These are phyloP conservation scores for Alloplasta piceator DNA, from an alignment of 2,888 invertebrate species.

Conservation along the genomic window DNA sequence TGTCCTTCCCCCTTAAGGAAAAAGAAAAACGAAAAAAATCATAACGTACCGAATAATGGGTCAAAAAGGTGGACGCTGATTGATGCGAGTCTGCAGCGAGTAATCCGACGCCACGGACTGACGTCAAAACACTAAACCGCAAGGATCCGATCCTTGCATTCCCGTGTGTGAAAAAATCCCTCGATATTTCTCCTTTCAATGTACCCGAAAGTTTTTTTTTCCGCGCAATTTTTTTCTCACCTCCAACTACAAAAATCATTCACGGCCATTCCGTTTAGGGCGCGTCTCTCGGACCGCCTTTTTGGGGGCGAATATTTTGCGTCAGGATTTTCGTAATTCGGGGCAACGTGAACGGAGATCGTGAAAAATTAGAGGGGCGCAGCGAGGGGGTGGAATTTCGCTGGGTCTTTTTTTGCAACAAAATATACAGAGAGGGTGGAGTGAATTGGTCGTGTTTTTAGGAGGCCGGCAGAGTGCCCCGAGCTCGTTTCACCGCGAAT, in stretches of 20 bases:
- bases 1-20: background rate
- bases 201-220: constrained; percentile 12
- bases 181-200: constrained; percentile 27
- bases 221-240: constrained; percentile 4
- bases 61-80: constrained; percentile 12
- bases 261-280: background rate
- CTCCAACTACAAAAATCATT: background rate
- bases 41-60: constrained; percentile 67
- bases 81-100: constrained; percentile 42
- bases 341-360: too few relatives aligned
- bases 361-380: constrained; percentile 43
- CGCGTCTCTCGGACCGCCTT: constrained; percentile 18
- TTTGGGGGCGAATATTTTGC: background rate
- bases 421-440: constrained; percentile 24
- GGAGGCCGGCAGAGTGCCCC: constrained; percentile 42
- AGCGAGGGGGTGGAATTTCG: constrained; percentile 57
- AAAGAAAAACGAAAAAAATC: constrained; percentile 54
- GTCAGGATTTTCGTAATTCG: too few relatives aligned
- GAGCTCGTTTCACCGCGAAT: constrained; percentile 6
- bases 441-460: constrained; percentile 8
- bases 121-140: constrained; percentile 76
- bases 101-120: constrained; percentile 76
- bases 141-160: constrained; percentile 23
- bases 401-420: constrained; percentile 38
- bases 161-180: constrained; percentile 59